Evolutionary conservation across 2,113 vertebrate species (phyloP).

Genomic region (Hippopotamus amphibius): DNA sequence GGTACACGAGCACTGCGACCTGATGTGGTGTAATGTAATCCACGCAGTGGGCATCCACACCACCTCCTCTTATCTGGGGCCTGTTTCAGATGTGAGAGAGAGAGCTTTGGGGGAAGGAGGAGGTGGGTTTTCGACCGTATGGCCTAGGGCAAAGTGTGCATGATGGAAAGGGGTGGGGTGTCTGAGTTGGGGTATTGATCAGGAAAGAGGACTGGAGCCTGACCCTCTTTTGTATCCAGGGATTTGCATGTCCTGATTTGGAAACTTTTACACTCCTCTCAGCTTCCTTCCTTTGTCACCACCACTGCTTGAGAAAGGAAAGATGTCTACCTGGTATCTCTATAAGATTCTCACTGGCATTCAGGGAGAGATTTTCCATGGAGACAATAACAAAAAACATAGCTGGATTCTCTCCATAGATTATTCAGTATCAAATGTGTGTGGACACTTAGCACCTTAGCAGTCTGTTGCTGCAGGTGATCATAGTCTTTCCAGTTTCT

Average conservation of each 20-base stretch:
- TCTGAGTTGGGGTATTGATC: not conserved
- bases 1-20: not conserved
- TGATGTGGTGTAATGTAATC: not conserved
- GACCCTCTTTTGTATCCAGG: not conserved
- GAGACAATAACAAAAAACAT: not conserved
- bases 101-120: not conserved
- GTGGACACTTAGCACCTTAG: not conserved
- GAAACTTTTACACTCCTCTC: not conserved
- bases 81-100: not conserved
- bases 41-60: fast-evolving
- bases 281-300: not conserved
- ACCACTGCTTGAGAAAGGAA: not conserved
- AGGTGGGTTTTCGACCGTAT: too few relatives aligned
- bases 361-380: not conserved
- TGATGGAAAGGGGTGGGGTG: not conserved
- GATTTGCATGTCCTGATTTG: not conserved
- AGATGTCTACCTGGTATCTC: not conserved
- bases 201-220: not conserved
- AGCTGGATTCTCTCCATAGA: not conserved
- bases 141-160: not conserved
- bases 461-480: not conserved
- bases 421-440: too few relatives aligned
- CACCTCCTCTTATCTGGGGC: not conserved
- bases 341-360: not conserved
- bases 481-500: not conserved